These are phyloP conservation scores for Pantherophis guttatus DNA, from an alignment of 2,113 vertebrate genomes.

Conservation along the genomic window DNA sequence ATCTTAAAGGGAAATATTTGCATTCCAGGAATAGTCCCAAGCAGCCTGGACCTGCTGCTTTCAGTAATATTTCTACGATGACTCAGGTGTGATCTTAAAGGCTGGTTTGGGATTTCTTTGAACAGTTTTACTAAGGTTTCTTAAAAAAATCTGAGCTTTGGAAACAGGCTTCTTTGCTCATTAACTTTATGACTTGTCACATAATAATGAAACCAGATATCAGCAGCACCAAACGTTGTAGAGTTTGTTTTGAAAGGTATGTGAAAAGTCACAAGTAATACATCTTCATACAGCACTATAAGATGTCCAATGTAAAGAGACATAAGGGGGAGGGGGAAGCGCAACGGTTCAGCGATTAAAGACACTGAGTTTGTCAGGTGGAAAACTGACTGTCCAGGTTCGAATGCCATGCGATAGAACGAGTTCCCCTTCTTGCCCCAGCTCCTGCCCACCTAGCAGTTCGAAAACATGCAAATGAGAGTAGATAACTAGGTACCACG, in stretches of 20 bases:
- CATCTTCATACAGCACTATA: background rate
- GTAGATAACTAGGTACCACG: too few species aligned
- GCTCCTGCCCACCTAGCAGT: too few species aligned
- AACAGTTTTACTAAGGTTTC: background rate
- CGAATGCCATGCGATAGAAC: too few species aligned
- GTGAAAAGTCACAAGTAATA: background rate
- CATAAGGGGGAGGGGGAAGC: background rate
- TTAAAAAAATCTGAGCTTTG: background rate
- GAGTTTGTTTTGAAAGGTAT: background rate
- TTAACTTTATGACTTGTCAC: background rate
- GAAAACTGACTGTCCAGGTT: too few species aligned
- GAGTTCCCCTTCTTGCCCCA: too few species aligned
- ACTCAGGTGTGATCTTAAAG: slow-evolving; percentile 4
- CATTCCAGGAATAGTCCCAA: slow-evolving; percentile 1
- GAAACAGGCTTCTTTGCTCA: background rate
- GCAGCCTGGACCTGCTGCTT: background rate
- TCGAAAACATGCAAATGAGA: too few species aligned
- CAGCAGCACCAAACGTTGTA: background rate
- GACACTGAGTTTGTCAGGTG: background rate
- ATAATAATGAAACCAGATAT: background rate
- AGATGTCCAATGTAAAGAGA: background rate
- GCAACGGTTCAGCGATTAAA: background rate
- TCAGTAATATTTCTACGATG: slow-evolving; percentile 12
- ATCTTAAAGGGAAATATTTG: slow-evolving; percentile 17
- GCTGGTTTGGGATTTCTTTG: background rate